Evolutionary conservation across 1,140 invertebrate genomes (phyloP).

Genomic region (Drosophila albomicans): DNA sequence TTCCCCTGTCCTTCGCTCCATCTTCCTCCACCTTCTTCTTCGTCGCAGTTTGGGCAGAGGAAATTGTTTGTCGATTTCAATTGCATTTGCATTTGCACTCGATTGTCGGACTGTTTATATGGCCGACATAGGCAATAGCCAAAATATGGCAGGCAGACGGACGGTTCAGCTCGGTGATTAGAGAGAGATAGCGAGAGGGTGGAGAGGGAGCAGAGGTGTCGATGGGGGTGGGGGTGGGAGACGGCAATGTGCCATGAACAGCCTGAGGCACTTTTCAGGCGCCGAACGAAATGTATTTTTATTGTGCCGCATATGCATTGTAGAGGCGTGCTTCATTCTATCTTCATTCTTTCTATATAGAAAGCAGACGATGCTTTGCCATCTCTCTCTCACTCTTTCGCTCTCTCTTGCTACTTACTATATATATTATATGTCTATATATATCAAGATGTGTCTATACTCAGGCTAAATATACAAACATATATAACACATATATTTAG

Average conservation of each 20-base stretch:
- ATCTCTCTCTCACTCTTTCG: not conserved
- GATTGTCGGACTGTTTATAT: constrained; percentile 11
- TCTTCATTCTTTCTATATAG: not conserved
- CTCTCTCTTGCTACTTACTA: not conserved
- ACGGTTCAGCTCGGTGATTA: too few species aligned
- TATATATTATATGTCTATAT: constrained; percentile 15
- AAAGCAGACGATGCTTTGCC: not conserved
- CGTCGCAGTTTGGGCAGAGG: not conserved
- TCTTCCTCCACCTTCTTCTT: too few species aligned
- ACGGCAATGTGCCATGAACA: not conserved
- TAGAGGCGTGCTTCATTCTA: not conserved
- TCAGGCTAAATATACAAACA: constrained; percentile 16
- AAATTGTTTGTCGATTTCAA: constrained; percentile 25
- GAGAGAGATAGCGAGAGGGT: too few species aligned
- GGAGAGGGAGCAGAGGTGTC: too few species aligned
- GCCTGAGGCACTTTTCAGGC: not conserved
- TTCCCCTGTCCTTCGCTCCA: not conserved
- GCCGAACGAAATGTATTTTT: constrained; percentile 52
- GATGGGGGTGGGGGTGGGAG: not conserved
- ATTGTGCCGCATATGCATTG: constrained; percentile 64
- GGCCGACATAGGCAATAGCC: constrained; percentile 21
- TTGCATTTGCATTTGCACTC: constrained; percentile 24
- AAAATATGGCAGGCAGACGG: constrained; percentile 5
- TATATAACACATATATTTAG: constrained; percentile 44
- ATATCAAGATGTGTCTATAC: constrained; percentile 1